A percentile compares a stretch with the other conserved stretches of the same genome.
phyloP scores from a whole-genome alignment of 2,888 invertebrate species.

The Calameuta idolon region DNA sequence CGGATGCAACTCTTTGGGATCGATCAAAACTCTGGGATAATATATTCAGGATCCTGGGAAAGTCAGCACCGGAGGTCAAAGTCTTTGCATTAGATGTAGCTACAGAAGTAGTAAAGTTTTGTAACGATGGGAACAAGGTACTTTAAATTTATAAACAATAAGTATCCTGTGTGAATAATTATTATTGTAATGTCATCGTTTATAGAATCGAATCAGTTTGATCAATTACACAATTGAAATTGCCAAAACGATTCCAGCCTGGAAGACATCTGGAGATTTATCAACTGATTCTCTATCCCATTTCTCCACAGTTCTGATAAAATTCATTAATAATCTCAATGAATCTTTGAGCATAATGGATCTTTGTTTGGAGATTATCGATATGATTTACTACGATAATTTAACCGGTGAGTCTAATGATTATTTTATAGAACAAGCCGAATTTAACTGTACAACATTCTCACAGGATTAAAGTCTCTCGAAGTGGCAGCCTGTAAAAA shows the following conservation, averaged over 20 bases:
- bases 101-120: conserved; percentile 43
- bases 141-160: not conserved
- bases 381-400: conserved; percentile 37
- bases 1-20: conserved; percentile 53
- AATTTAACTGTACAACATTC: not conserved
- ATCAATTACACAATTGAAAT: conserved; percentile 46
- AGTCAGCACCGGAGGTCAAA: conserved; percentile 49
- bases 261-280: conserved; percentile 42
- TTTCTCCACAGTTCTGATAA: conserved; percentile 33
- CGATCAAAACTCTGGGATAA: conserved; percentile 40
- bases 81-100: conserved; percentile 48
- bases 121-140: conserved; percentile 32
- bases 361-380: conserved; percentile 51
- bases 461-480: conserved; percentile 11
- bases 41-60: conserved; percentile 42
- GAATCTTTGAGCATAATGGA: conserved; percentile 34
- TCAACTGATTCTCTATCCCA: conserved; percentile 25
- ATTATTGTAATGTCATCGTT: conserved; percentile 7
- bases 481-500: conserved; percentile 43
- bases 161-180: not conserved
- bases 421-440: not conserved
- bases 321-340: conserved; percentile 33
- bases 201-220: conserved; percentile 41
- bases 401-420: conserved; percentile 40
- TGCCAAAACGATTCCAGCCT: conserved; percentile 46